Evolutionary conservation across 2,888 invertebrate species (phyloP).

Genomic region (Crematogaster levior): DNA sequence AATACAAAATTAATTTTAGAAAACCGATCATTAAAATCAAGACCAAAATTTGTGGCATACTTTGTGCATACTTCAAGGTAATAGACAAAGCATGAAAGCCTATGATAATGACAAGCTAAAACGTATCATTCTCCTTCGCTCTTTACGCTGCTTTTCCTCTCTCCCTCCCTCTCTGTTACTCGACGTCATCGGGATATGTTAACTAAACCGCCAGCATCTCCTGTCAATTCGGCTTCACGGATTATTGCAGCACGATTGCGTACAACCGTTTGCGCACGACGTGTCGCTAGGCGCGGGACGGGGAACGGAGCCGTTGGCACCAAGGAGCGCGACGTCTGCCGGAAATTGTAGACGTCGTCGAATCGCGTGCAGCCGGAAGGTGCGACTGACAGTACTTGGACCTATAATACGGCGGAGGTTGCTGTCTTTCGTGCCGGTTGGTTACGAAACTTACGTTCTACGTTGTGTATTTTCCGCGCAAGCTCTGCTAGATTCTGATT

Average conservation of each 20-base stretch:
- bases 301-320: constrained; percentile 50
- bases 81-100: background rate
- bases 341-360: constrained; percentile 80
- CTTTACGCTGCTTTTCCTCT: background rate
- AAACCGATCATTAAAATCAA: background rate
- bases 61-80: background rate
- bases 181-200: constrained; percentile 15
- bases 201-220: constrained; percentile 55
- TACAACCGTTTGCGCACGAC: constrained; percentile 70
- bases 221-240: constrained; percentile 69
- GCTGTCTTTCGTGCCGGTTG: constrained; percentile 64
- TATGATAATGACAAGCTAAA: background rate
- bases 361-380: constrained; percentile 80
- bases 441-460: constrained; percentile 59
- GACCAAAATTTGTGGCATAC: background rate
- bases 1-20: background rate
- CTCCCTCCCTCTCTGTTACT: background rate
- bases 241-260: constrained; percentile 71
- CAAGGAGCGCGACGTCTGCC: constrained; percentile 71
- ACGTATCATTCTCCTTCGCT: background rate
- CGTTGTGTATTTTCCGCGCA: constrained; percentile 42
- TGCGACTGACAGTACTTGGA: constrained; percentile 80
- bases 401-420: constrained; percentile 68
- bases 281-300: constrained; percentile 52
- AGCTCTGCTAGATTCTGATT: constrained; percentile 33